Conservation (phyloP, 1,140 invertebrate genomes). For the Helicoverpa armigera region DNA sequence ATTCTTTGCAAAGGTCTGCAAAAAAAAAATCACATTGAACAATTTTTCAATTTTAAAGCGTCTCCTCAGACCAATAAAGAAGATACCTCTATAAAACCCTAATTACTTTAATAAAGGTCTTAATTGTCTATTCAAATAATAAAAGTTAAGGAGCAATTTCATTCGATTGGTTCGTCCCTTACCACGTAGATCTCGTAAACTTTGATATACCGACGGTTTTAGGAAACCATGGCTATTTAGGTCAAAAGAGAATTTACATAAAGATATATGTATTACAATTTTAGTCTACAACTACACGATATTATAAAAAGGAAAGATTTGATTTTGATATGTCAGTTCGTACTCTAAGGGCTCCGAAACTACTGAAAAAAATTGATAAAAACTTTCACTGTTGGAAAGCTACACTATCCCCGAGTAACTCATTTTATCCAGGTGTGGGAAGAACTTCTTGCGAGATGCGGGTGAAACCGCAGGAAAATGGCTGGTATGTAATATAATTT, state of each 20-base stretch:
- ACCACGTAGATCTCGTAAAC: not conserved
- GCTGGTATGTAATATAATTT: too few relatives aligned
- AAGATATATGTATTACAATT: too few relatives aligned
- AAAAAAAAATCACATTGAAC: not conserved
- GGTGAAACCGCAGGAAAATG: too few relatives aligned
- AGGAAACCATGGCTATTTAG: not conserved
- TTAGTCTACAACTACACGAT: too few relatives aligned
- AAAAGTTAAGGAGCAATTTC: constrained; percentile 11
- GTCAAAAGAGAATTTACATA: not conserved
- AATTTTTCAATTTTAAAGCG: constrained; percentile 13
- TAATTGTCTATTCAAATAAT: constrained; percentile 27
- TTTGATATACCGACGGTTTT: not conserved
- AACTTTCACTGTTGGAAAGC: too few relatives aligned
- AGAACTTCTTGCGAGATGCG: too few relatives aligned
- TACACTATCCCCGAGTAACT: too few relatives aligned
- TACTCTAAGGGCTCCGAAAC: too few relatives aligned
- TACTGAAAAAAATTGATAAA: too few relatives aligned
- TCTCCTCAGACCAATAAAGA: not conserved
- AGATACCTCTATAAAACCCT: constrained; percentile 12
- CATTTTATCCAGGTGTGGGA: too few relatives aligned
- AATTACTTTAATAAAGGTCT: constrained; percentile 27
- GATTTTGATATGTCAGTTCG: too few relatives aligned
- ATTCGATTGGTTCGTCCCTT: not conserved
- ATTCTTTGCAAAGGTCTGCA: not conserved
- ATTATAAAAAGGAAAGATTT: too few relatives aligned